These are phyloP conservation scores for Nothocercus julius DNA, from an alignment of 2,113 vertebrate genomes.

Conservation along the genomic window DNA sequence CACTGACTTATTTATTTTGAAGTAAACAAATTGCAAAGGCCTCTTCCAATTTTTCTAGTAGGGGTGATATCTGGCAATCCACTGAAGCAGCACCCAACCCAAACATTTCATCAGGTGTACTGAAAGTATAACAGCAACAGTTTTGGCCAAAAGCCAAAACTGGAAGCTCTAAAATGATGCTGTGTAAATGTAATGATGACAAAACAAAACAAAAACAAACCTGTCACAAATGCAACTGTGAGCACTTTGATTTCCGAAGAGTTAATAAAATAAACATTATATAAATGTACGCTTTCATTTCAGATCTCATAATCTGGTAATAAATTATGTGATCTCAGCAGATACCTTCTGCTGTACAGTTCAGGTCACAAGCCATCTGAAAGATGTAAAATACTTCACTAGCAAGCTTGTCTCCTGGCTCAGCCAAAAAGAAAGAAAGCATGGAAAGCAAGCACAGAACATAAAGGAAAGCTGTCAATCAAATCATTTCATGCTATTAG, in stretches of 20 bases:
- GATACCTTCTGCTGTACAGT: conserved; percentile 99
- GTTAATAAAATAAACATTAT: conserved; percentile 66
- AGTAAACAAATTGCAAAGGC: not conserved
- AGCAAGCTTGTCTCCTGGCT: conserved; percentile 93
- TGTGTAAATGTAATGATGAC: conserved; percentile 51
- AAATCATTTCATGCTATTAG: conserved; percentile 64
- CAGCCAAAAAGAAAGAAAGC: conserved; percentile 86
- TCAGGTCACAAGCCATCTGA: conserved; percentile 98
- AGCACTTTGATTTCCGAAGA: conserved; percentile 64
- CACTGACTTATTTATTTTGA: not conserved
- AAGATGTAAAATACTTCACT: conserved; percentile 97
- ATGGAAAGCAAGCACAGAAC: conserved; percentile 81
- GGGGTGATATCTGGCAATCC: not conserved
- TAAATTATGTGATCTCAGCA: conserved; percentile 91
- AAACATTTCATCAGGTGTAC: conserved; percentile 32
- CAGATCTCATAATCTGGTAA: conserved; percentile 86
- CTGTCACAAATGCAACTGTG: conserved; percentile 62
- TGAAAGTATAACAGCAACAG: conserved; percentile 35
- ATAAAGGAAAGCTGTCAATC: conserved; percentile 76
- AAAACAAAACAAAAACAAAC: conserved; percentile 56
- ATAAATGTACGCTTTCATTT: conserved; percentile 70
- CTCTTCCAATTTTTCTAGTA: not conserved
- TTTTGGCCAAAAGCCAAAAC: conserved; percentile 45
- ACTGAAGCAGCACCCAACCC: conserved; percentile 54
- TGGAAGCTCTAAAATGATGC: conserved; percentile 37